Conservation (phyloP, 2,888 invertebrate genomes). For the Lithophane socia region DNA sequence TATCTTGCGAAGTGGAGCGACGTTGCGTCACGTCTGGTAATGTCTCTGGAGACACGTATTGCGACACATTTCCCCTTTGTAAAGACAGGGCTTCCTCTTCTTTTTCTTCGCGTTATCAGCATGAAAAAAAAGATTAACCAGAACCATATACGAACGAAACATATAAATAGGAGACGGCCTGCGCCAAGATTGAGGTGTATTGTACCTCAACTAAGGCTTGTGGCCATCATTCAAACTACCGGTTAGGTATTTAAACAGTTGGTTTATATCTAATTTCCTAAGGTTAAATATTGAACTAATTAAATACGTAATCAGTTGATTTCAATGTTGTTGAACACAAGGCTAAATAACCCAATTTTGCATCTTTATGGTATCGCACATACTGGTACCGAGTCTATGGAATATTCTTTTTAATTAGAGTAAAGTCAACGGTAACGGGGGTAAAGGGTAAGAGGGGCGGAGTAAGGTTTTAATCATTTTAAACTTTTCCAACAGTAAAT, state of each 20-base stretch:
- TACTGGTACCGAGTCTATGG: neutral
- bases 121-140: neutral
- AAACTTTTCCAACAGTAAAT: constrained; percentile 87
- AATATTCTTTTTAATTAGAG: no score
- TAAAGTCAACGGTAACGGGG: no score
- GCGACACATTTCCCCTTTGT: neutral
- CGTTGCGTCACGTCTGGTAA: neutral
- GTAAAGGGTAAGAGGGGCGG: no score
- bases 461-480: neutral
- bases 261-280: no score
- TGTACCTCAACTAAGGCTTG: neutral
- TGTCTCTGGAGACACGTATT: neutral
- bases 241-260: no score
- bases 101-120: neutral
- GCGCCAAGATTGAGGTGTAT: neutral
- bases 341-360: neutral
- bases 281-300: no score
- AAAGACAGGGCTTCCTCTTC: neutral
- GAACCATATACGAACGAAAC: neutral
- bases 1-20: neutral
- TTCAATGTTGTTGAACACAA: no score
- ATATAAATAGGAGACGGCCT: neutral
- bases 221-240: no score
- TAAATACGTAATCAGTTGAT: no score
- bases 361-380: neutral